phyloP scores from a whole-genome alignment of 2,797 vertebrate genomes.

The Brachymystax lenok region DNA sequence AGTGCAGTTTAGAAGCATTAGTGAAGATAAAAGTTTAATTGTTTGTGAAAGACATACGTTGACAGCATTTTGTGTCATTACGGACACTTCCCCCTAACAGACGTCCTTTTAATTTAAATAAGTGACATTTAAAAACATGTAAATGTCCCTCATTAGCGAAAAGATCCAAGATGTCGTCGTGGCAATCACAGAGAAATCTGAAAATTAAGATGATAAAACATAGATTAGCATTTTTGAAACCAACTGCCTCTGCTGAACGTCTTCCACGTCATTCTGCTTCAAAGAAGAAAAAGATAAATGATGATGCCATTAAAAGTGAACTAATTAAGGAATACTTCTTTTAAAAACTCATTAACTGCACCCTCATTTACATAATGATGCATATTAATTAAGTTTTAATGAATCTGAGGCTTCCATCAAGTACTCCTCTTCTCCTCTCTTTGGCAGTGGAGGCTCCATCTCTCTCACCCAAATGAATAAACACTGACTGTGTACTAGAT shows the following conservation, averaged over 20 bases:
- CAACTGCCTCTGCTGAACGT: slow-evolving; percentile 84
- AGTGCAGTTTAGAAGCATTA: slow-evolving; percentile 59
- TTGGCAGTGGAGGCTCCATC: slow-evolving; percentile 98
- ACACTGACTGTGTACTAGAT: slow-evolving; percentile 68
- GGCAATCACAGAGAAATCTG: slow-evolving; percentile 86
- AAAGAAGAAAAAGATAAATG: slow-evolving; percentile 99
- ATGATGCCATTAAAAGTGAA: slow-evolving; percentile 99
- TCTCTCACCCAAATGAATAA: slow-evolving; percentile 95
- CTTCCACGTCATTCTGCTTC: slow-evolving; percentile 97
- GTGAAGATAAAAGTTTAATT: slow-evolving; percentile 65
- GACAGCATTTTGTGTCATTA: slow-evolving; percentile 48
- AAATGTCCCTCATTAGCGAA: slow-evolving; percentile 77
- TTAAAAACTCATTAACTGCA: slow-evolving; percentile 99
- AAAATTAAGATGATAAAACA: slow-evolving; percentile 87
- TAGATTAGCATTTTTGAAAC: slow-evolving; percentile 86
- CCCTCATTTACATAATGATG: slow-evolving; percentile 99
- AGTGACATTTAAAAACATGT: slow-evolving; percentile 50
- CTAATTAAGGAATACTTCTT: slow-evolving; percentile 99
- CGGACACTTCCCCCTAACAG: slow-evolving; percentile 24
- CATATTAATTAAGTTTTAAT: slow-evolving; percentile 99
- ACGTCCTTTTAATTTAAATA: slow-evolving; percentile 64
- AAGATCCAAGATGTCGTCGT: slow-evolving; percentile 67
- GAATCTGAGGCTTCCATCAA: slow-evolving; percentile 99
- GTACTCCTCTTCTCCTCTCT: slow-evolving; percentile 86
- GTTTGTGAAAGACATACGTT: slow-evolving; percentile 44